phyloP scores from a whole-genome alignment of 2,797 vertebrate genomes.

The Coracias cyanogaster region DNA sequence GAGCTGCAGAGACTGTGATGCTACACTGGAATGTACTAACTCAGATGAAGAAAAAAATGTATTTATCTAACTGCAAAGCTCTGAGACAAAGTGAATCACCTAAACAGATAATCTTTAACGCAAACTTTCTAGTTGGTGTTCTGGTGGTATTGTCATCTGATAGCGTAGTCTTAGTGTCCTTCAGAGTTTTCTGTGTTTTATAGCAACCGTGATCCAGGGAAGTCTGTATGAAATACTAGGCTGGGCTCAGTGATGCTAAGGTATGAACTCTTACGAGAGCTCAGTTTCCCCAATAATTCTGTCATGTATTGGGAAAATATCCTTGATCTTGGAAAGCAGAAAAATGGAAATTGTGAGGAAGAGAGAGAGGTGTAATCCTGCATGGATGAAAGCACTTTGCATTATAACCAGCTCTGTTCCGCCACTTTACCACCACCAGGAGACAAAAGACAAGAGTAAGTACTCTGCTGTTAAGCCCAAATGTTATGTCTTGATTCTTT shows the following conservation, averaged over 20 bases:
- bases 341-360: background rate
- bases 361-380: background rate
- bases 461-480: slow-evolving; percentile 37
- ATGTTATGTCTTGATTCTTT: slow-evolving; percentile 46
- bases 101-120: slow-evolving; percentile 59
- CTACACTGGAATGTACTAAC: slow-evolving; percentile 42
- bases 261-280: background rate
- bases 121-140: slow-evolving; percentile 19
- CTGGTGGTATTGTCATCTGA: background rate
- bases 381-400: slow-evolving; percentile 47
- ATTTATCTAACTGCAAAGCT: slow-evolving; percentile 58
- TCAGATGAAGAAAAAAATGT: slow-evolving; percentile 50
- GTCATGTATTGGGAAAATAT: background rate
- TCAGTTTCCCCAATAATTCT: background rate
- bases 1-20: slow-evolving; percentile 41
- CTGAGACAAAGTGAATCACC: slow-evolving; percentile 44
- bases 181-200: slow-evolving; percentile 47
- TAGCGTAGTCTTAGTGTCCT: slow-evolving; percentile 43
- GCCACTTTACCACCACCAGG: background rate
- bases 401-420: slow-evolving; percentile 41
- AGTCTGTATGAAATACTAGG: background rate
- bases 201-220: background rate
- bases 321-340: background rate
- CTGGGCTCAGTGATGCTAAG: background rate
- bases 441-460: slow-evolving; percentile 35